Percentiles rank a stretch among this genome's conserved stretches.
Conservation (phyloP, 2,888 invertebrate genomes). For the Nemotelus nigrinus region DNA sequence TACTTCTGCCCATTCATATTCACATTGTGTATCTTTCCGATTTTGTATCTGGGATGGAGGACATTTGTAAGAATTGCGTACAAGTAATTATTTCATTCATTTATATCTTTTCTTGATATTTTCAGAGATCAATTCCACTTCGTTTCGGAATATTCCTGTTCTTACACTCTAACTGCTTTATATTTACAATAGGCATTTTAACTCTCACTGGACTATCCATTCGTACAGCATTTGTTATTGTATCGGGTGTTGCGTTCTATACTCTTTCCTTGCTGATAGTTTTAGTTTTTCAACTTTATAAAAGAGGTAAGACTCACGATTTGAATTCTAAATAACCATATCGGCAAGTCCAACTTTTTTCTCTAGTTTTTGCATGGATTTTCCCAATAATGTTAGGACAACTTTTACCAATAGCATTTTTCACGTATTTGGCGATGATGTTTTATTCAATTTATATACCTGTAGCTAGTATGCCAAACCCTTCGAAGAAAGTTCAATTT, state of each 20-base stretch:
- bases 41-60: constrained; percentile 57
- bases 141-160: constrained; percentile 60
- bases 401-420: constrained; percentile 65
- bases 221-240: constrained; percentile 62
- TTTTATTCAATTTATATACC: constrained; percentile 70
- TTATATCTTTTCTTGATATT: background rate
- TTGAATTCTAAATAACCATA: too few relatives aligned
- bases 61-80: constrained; percentile 55
- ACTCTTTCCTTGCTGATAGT: constrained; percentile 59
- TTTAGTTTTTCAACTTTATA: constrained; percentile 59
- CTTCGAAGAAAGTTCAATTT: constrained; percentile 68
- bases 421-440: constrained; percentile 66
- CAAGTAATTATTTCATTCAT: background rate
- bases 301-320: constrained; percentile 54
- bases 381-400: constrained; percentile 62
- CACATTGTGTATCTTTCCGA: constrained; percentile 60
- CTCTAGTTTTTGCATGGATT: constrained; percentile 61
- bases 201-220: constrained; percentile 59
- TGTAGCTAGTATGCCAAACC: constrained; percentile 69
- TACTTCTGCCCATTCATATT: constrained; percentile 64
- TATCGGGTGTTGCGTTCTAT: constrained; percentile 61
- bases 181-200: constrained; percentile 58
- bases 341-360: background rate
- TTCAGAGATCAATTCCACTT: constrained; percentile 59
- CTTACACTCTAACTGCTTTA: constrained; percentile 61